Evolutionary conservation across 1,140 invertebrate genomes (phyloP), one percentile per base, ranked within the genome.

Genomic region (Triops cancriformis): DNA sequence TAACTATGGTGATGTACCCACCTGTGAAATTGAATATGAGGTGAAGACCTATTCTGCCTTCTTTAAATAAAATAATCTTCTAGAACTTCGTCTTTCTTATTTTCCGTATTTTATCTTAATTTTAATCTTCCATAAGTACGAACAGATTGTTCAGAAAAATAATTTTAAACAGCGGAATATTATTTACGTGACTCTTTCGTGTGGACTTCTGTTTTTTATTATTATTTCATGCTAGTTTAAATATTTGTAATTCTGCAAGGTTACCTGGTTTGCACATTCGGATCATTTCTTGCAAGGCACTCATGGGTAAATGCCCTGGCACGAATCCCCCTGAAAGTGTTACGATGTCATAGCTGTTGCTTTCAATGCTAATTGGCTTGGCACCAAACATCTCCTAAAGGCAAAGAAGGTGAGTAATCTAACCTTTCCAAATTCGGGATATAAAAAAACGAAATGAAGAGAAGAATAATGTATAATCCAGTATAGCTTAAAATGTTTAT

Each of bases 301-400:
- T 76, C 64, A 82, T 82, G 45, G 85, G 85, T 78, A 87, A 86
- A 79, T 87, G 86, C 7, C 85, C 85, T 80, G 86, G 85, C 0
- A 86, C 86, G 85, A 87, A 86, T 10, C 85, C 85, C n/a, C 77
- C 77, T 12, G 31, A 78, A 14, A 42, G 43, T 31, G 77, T 78
- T 41, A 78, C 73, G 43, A 27, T 27, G 14, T 64, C 51, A 18
- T 64, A 64, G 51, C 51, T 64, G 23, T 64, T 64, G 23, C 12
- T 26, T 12, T 9, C 31, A 75, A 75, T 12, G 31, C 31, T 12
- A 37, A 75, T 26, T 10, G 31, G 42, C 31, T 75, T 75, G 14
- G 27, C 27, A 5, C 28, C 31, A 23, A 75, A 43, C 9, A 31
- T 42, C 3, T 26, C 31, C 31, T 37, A 18, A 75, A 5, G 31